Evolutionary conservation across 2,113 vertebrate species (phyloP), one percentile per base, ranked within the genome.

Genomic region (Nanorana parkeri): DNA sequence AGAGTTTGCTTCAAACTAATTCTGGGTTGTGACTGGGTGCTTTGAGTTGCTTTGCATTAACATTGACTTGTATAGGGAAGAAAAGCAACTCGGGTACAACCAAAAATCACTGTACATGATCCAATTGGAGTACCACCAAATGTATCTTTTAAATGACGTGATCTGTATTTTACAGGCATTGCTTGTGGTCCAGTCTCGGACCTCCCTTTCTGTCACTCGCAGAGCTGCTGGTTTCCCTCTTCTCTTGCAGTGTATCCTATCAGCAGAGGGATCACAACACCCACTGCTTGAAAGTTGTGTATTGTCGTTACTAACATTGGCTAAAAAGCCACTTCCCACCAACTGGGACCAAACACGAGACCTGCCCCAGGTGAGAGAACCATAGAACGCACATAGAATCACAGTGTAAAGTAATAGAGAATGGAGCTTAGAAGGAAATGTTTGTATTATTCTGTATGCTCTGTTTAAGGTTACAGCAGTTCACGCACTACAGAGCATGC

Each of bases 321-420:
- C 95, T 20, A 58, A 47, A 77, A 84, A 60, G 0, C 88, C 92
- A 13, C 85, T 94, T 17, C 91, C 93, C 0, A 78, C 83, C 69
- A 84, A 91, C 87, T 96, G 95, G 94, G 95, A 96, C 88, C 95
- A 96, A 88, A 97, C 95, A 0, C 85, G 94, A 0, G 96, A 97
- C 88, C 90, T 97, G 68, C 95, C 95, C 0, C 96, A 97, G 94
- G 96, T 97, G 11, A 61, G 28, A 5, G n/a, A 58, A 24, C 28
- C 4, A 24, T 32, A 21, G 3, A 11, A 3, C 21, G 29, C 23
- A 21, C 8, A 21, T 15, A 23, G 15, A 23, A 17, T 17, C 6
- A 23, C 1, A 3, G 6, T 1, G 17, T 20, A 16, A 26, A n/a
- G 69, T n/a, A 15, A 73, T 5, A 28, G 24, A 55, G 4, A 20